Evolutionary conservation across 1,140 invertebrate genomes (phyloP).

Genomic region (Lasaia peninsularis): DNA sequence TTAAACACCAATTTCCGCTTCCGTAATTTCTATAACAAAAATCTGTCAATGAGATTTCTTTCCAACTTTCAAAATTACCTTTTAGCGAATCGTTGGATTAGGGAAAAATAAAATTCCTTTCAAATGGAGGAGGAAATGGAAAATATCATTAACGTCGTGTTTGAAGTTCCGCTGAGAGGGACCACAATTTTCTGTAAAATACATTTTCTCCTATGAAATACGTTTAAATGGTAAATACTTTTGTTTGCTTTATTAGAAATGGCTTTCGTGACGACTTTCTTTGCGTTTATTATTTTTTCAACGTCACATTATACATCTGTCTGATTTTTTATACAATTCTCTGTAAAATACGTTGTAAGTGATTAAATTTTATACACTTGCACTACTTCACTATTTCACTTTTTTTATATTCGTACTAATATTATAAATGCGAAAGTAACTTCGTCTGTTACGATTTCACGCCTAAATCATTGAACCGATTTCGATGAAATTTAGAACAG

Average conservation of each 20-base stretch:
- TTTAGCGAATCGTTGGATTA: conserved; percentile 12
- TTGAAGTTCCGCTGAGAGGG: conserved; percentile 5
- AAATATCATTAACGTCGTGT: conserved; percentile 13
- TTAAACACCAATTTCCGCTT: neutral
- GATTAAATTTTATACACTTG: no score
- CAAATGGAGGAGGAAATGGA: conserved; percentile 9
- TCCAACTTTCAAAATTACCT: conserved; percentile 12
- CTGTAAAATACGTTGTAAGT: no score
- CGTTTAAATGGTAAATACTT: conserved; percentile 3
- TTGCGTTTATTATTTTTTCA: neutral
- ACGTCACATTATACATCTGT: no score
- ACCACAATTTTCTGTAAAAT: neutral
- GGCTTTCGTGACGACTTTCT: neutral
- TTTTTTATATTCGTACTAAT: no score
- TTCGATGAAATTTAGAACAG: no score
- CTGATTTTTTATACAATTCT: no score
- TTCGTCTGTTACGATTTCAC: no score
- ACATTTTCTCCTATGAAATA: neutral
- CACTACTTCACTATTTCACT: no score
- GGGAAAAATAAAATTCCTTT: conserved; percentile 12
- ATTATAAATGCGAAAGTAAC: no score
- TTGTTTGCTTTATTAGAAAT: conserved; percentile 4
- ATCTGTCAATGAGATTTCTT: conserved; percentile 10
- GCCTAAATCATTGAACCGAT: no score
- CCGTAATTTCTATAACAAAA: conserved; percentile 4